Percentiles rank a stretch among this genome's conserved stretches.
These are phyloP conservation scores for Drosophila meridionalis DNA, from an alignment of 2,888 invertebrate genomes.

Conservation along the genomic window DNA sequence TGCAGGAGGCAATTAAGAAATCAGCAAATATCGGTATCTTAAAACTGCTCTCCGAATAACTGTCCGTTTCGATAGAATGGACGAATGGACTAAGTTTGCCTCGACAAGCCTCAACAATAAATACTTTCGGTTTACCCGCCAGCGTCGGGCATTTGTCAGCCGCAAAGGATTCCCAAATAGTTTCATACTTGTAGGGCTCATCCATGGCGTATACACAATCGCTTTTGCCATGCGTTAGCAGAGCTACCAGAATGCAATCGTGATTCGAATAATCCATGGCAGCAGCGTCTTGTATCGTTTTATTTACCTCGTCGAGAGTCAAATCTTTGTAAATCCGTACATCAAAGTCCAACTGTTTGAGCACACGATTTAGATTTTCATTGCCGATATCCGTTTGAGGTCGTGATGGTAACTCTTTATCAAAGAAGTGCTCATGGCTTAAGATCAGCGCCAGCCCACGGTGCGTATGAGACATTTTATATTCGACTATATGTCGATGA, in stretches of 20 bases:
- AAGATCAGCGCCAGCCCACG: slow-evolving; percentile 94
- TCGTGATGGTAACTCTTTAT: slow-evolving; percentile 89
- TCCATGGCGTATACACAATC: slow-evolving; percentile 94
- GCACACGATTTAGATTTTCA: slow-evolving; percentile 88
- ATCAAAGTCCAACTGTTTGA: slow-evolving; percentile 89
- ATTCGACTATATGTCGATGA: slow-evolving; percentile 85
- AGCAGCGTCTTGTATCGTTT: slow-evolving; percentile 88
- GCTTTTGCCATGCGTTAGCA: slow-evolving; percentile 94
- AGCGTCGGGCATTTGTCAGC: slow-evolving; percentile 93
- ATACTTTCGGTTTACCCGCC: slow-evolving; percentile 91
- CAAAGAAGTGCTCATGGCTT: slow-evolving; percentile 93
- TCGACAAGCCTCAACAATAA: slow-evolving; percentile 94
- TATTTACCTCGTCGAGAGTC: slow-evolving; percentile 88
- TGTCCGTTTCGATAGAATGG: slow-evolving; percentile 88
- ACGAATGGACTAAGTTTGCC: slow-evolving; percentile 88
- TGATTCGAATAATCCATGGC: slow-evolving; percentile 90
- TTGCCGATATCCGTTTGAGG: slow-evolving; percentile 94
- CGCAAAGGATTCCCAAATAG: slow-evolving; percentile 91
- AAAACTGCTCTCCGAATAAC: slow-evolving; percentile 87
- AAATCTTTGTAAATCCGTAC: slow-evolving; percentile 89
- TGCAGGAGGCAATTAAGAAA: slow-evolving; percentile 95
- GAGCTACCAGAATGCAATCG: slow-evolving; percentile 93
- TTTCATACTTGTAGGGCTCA: slow-evolving; percentile 91
- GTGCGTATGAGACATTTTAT: slow-evolving; percentile 92
- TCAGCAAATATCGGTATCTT: slow-evolving; percentile 97